Conservation (phyloP, 2,113 vertebrate genomes). For the Caretta caretta region DNA sequence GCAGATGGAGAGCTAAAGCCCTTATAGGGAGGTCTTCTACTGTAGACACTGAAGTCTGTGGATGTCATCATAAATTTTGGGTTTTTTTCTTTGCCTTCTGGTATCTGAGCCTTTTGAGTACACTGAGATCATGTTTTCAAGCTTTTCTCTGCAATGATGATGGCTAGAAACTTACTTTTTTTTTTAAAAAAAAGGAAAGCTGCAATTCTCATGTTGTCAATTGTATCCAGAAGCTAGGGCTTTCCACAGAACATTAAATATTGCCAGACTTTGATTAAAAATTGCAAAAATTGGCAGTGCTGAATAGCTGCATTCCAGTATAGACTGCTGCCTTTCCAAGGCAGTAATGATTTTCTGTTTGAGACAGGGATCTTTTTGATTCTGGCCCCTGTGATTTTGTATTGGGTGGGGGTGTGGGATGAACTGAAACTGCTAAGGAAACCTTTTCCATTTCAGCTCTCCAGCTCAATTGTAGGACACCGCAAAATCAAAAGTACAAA, state of each 20-base stretch:
- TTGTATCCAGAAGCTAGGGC: not conserved
- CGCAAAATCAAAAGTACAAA: not conserved
- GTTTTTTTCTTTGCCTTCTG: not conserved
- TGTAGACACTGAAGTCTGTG: not conserved
- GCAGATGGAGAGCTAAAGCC: not conserved
- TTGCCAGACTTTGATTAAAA: slow-evolving; percentile 48
- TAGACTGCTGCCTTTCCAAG: not conserved
- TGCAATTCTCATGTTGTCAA: not conserved
- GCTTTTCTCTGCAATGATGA: not conserved
- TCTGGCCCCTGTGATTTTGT: slow-evolving; percentile 37
- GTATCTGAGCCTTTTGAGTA: not conserved
- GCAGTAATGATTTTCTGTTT: not conserved
- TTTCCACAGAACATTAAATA: not conserved
- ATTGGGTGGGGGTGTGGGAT: not conserved
- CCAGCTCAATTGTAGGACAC: not conserved
- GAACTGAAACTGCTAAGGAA: not conserved
- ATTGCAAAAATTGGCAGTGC: not conserved
- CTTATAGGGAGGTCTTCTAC: not conserved
- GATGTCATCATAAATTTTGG: no score
- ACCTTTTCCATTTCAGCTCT: not conserved
- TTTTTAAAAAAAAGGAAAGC: not conserved
- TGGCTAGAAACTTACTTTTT: not conserved
- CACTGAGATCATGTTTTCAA: not conserved
- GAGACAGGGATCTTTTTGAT: slow-evolving; percentile 25
- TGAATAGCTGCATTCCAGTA: slow-evolving; percentile 34